A percentile compares a stretch with the other conserved stretches of the same genome.
phyloP scores from a whole-genome alignment of 2,797 vertebrate genomes.

The Paramormyrops hopkinsi region DNA sequence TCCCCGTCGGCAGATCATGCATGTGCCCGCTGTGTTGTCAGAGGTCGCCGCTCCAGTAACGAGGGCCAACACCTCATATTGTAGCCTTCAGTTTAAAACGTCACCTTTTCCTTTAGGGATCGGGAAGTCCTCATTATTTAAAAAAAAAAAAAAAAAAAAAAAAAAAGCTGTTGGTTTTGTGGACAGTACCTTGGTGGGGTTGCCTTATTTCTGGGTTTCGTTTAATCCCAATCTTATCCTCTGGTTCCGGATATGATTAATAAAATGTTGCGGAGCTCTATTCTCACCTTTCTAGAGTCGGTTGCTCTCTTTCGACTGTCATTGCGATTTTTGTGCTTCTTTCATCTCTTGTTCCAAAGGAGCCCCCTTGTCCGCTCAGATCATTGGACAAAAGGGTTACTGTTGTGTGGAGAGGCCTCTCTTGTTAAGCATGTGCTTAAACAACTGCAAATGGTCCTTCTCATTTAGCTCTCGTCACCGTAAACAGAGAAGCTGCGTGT shows the following conservation, averaged over 20 bases:
- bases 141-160: too few species aligned
- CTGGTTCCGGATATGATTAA: neutral
- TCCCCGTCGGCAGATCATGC: neutral
- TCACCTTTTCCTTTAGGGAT: neutral
- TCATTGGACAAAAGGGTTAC: constrained; percentile 11
- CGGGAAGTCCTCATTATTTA: neutral
- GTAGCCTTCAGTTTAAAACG: neutral
- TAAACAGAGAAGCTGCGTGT: neutral
- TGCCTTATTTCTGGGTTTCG: neutral
- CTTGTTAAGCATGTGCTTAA: neutral
- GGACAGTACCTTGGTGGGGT: neutral
- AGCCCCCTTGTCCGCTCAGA: neutral
- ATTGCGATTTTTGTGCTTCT: neutral
- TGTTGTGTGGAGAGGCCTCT: constrained; percentile 15
- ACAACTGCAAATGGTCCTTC: neutral
- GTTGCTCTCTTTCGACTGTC: neutral
- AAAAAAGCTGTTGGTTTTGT: neutral
- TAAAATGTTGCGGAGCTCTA: neutral
- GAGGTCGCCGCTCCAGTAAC: neutral
- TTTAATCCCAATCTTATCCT: neutral
- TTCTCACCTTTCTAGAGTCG: neutral
- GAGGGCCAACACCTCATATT: neutral
- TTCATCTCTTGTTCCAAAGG: constrained; percentile 6
- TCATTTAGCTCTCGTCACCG: neutral
- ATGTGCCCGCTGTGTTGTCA: neutral